Conservation (phyloP, 2,113 vertebrate species). For the Dolichotis patagonum region DNA sequence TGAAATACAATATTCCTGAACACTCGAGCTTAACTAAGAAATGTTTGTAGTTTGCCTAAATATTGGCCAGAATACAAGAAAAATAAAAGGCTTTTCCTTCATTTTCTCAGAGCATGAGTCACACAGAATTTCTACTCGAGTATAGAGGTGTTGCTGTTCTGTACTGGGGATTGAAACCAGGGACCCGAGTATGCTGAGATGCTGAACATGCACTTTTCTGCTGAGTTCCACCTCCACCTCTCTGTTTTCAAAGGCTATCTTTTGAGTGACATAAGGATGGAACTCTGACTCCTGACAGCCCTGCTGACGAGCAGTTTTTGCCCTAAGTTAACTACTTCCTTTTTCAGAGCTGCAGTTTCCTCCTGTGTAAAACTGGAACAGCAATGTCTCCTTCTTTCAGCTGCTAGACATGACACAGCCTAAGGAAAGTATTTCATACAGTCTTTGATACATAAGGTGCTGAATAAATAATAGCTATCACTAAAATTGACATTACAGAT, state of each 20-base stretch:
- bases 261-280: conserved; percentile 4
- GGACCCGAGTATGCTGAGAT: neutral
- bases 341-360: neutral
- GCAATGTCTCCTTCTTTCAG: neutral
- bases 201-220: neutral
- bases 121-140: neutral
- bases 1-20: neutral
- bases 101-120: neutral
- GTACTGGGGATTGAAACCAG: neutral
- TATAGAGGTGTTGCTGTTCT: neutral
- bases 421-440: neutral
- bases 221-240: no score
- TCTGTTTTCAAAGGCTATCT: neutral
- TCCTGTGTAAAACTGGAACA: neutral
- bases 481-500: neutral
- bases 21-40: neutral
- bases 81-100: neutral
- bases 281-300: neutral
- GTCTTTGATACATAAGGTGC: neutral
- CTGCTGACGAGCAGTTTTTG: neutral
- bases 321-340: neutral
- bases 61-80: neutral
- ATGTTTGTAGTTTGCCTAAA: neutral
- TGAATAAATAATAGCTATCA: neutral
- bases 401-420: neutral